These are phyloP conservation scores for Pterophyllum scalare DNA, from an alignment of 2,113 vertebrate genomes.

Conservation along the genomic window DNA sequence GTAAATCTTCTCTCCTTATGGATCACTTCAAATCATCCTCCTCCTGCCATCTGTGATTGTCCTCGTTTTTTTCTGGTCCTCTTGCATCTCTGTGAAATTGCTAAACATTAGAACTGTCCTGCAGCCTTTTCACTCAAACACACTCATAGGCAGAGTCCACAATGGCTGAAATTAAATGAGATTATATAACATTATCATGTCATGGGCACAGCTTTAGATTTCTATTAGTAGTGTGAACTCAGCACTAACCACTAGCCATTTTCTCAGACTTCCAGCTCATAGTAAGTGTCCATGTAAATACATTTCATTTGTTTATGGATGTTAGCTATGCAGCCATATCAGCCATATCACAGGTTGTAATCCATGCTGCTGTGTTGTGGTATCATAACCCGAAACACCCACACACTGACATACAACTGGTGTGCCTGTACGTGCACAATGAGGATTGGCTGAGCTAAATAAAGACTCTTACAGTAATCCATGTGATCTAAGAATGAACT, in stretches of 20 bases:
- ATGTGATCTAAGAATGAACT: conserved; percentile 64
- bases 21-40: neutral
- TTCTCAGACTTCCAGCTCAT: neutral
- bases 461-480: conserved; percentile 79
- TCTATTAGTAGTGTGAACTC: neutral
- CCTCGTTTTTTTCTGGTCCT: too few species aligned
- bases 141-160: conserved; percentile 15
- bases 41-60: fast-evolving
- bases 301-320: neutral
- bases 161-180: conserved; percentile 35
- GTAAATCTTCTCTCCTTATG: neutral
- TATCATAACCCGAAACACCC: conserved; percentile 39
- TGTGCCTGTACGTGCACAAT: conserved; percentile 51
- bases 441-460: conserved; percentile 77
- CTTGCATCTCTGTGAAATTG: conserved; percentile 18
- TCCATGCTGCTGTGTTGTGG: conserved; percentile 21
- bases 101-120: neutral
- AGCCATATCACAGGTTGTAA: conserved; percentile 19
- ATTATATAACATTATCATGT: conserved; percentile 59
- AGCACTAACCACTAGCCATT: neutral
- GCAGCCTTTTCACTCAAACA: conserved; percentile 32
- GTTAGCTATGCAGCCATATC: conserved; percentile 8
- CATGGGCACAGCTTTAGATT: conserved; percentile 25
- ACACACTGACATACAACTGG: conserved; percentile 20
- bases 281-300: neutral